Evolutionary conservation across 1,140 invertebrate genomes (phyloP), one percentile per base, ranked within the genome.

Genomic region (Argopecten irradians): DNA sequence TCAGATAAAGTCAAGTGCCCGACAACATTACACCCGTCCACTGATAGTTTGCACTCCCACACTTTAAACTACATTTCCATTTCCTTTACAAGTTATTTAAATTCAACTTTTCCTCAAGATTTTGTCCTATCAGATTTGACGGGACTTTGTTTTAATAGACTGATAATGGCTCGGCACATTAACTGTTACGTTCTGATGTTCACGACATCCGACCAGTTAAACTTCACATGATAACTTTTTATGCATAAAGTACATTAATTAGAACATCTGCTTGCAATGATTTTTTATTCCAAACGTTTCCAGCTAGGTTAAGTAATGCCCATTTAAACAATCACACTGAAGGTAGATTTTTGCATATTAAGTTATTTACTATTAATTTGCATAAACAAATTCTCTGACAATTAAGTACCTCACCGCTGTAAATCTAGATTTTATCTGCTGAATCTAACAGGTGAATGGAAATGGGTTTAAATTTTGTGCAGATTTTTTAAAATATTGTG

Each of bases 31-130:
- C 22, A 5, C 55, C 55, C 8, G 55, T 71, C n/a, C 1, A 71
- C 22, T 71, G 55, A 46, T 46, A 46, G 43, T 46, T 46, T 71
- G 1, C 5, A 71, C 55, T 71, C 55, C 55, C n/a, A 28, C 55
- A 71, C n/a, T 28, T 71, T 71, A 71, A 71, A 28, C n/a, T 71
- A 71, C 55, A 71, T 28, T 71, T 55, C 43, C 16, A 8, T 19
- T 55, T 71, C 55, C 55, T 71, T 71, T 71, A 71, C 55, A 71
- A 71, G n/a, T n/a, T 71, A 71, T 71, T 71, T 71, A 71, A 55
- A 55, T 55, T 55, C 43, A 7, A 71, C 55, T 71, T 71, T 71
- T 71, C 55, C 22, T 22, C 43, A 55, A 55, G 43, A 7, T 55
- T 19, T 71, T n/a, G 22, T 71, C 55, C 55, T 71, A 71, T 71